These are phyloP conservation scores for Zonotrichia leucophrys DNA, from an alignment of 2,113 vertebrate genomes.

Conservation along the genomic window DNA sequence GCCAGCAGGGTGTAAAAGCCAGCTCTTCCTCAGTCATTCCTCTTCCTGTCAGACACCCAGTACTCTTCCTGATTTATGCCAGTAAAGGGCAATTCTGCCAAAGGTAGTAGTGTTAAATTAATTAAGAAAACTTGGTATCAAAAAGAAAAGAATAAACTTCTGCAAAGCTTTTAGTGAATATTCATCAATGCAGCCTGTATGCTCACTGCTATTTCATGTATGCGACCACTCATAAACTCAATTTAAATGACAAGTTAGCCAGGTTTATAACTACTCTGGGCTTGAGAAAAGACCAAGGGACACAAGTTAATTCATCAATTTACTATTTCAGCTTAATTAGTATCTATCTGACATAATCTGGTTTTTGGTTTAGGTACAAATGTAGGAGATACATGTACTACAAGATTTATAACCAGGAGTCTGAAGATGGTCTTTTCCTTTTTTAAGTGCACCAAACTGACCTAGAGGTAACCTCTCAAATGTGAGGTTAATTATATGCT, in stretches of 20 bases:
- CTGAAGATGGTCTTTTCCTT: background rate
- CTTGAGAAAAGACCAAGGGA: background rate
- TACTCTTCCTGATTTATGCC: background rate
- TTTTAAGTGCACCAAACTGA: background rate
- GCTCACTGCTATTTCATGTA: background rate
- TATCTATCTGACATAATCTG: background rate
- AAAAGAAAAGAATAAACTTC: background rate
- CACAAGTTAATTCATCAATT: background rate
- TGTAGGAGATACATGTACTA: background rate
- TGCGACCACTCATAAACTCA: background rate
- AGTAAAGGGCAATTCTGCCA: background rate
- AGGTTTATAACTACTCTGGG: background rate
- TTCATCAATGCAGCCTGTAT: background rate
- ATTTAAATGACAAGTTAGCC: background rate
- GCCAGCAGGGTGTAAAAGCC: background rate
- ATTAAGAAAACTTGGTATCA: background rate
- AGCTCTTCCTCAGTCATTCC: background rate
- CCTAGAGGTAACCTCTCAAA: background rate
- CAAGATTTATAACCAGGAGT: background rate
- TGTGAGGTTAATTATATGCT: background rate
- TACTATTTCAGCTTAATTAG: background rate
- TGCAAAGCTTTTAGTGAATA: background rate
- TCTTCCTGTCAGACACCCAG: background rate
- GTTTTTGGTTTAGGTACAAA: background rate
- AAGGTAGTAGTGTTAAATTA: background rate